A percentile compares a stretch with the other conserved stretches of the same genome.
These are phyloP conservation scores for cattle (Bos taurus) DNA, from an alignment of 2,113 vertebrate species.

Conservation along the genomic window DNA sequence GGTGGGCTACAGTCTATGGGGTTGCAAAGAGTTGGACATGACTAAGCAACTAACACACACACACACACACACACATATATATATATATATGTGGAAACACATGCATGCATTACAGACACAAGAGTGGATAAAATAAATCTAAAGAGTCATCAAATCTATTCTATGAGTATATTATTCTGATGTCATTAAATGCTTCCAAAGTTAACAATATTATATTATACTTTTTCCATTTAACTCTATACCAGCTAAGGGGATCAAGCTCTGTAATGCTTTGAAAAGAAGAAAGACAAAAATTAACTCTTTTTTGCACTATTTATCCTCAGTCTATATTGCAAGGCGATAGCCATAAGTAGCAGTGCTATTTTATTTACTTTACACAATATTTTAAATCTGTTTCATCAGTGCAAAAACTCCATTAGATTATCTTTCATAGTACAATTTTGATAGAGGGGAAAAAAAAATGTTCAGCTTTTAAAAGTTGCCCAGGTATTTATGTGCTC, in stretches of 20 bases:
- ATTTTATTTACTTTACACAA: not conserved
- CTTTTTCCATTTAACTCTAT: not conserved
- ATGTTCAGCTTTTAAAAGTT: constrained; percentile 52
- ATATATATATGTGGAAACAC: not conserved
- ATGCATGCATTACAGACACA: not conserved
- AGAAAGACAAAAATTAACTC: not conserved
- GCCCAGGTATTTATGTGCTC: constrained; percentile 62
- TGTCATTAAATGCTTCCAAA: not conserved
- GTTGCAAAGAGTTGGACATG: not conserved
- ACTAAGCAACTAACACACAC: not conserved
- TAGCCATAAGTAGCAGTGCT: not conserved
- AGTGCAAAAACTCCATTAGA: not conserved
- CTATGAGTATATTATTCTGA: not conserved
- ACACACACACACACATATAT: not conserved
- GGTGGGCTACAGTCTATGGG: not conserved
- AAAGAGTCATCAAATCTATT: not conserved
- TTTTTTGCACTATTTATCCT: not conserved
- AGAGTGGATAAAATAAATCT: not conserved
- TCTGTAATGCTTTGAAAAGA: not conserved
- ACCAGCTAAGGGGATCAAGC: not conserved
- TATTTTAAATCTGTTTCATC: constrained; percentile 8
- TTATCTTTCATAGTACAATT: constrained; percentile 4
- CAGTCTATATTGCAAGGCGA: not conserved
- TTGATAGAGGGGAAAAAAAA: not conserved
- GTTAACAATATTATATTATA: not conserved